Base-by-base conservation (phyloP, 2,113 vertebrate species). In the Grammomys surdaster region DNA sequence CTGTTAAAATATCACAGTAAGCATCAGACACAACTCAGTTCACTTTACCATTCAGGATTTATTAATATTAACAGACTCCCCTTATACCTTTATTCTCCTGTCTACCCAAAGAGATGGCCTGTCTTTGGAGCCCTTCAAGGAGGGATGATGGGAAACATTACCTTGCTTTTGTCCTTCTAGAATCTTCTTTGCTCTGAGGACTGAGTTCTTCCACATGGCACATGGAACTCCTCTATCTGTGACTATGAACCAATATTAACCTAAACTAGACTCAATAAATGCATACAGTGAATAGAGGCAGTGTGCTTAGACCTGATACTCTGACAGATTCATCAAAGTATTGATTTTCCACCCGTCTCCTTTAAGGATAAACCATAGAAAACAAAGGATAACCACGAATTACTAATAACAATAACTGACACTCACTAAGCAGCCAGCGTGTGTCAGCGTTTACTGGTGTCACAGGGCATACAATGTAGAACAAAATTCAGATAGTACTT, bases 271-370 rank as follows among this genome's bases (percentile, higher is more conserved):
- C 51, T 80, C 19, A 14, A 4, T 11, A 51, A 9, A 31, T 9
- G 4, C 24, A 24, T 19, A 67, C 0, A 0, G 2, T 8, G 65
- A 17, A 19, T 67, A 16, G 2, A 9, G 40, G 65, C 24, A 28
- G 7, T 69, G 26, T 13, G 2, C 28, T 26, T 48, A 51, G 48
- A 63, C 24, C 14, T 5, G 48, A 33, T 3, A 31, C 26, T 88
- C 31, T 43, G 51, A n/a, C 22, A 58, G 69, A n/a, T 0, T 33
- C 24, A 2, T 13, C 28, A 56, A 1, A 54, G 6, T 7, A 1
- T 8, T 67, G 56, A 28, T 76, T 46, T 65, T 14, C 65, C 14
- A 36, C 13, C 54, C 12, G 7, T 65, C 75, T 78, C 73, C 46
- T 36, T 31, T 22, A 58, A 56, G 93, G 28, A 36, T 33, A 36